These are phyloP conservation scores for Nemurella pictetii DNA, from an alignment of 2,888 invertebrate species.

Conservation along the genomic window DNA sequence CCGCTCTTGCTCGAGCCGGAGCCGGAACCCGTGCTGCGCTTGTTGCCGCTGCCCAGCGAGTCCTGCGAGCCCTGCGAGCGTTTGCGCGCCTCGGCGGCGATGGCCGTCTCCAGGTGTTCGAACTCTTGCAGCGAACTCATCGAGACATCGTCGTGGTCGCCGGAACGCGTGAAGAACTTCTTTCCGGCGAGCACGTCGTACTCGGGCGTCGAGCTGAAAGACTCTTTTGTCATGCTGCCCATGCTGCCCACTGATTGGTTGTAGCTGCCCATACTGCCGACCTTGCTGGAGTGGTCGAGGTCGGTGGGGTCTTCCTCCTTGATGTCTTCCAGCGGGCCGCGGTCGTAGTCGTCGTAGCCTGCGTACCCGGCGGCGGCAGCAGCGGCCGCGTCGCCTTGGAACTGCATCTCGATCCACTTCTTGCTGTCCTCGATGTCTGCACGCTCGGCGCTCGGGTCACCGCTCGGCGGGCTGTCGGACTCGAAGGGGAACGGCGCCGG, in stretches of 20 bases:
- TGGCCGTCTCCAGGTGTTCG: constrained; percentile 85
- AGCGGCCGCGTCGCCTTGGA: constrained; percentile 69
- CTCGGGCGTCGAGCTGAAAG: constrained; percentile 89
- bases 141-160: constrained; percentile 91
- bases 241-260: constrained; percentile 73
- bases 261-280: constrained; percentile 72
- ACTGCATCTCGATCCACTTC: constrained; percentile 89
- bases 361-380: constrained; percentile 61
- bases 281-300: constrained; percentile 72
- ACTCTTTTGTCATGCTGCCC: constrained; percentile 79
- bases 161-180: constrained; percentile 76
- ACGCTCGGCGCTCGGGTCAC: constrained; percentile 34
- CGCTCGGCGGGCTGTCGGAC: constrained; percentile 39
- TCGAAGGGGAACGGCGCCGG: constrained; percentile 69
- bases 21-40: constrained; percentile 51
- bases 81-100: constrained; percentile 70
- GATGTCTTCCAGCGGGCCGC: constrained; percentile 85
- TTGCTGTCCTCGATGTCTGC: constrained; percentile 67
- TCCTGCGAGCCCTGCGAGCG: constrained; percentile 79
- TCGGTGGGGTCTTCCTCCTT: constrained; percentile 91
- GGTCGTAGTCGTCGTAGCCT: constrained; percentile 79
- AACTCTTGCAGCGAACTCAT: constrained; percentile 93
- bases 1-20: constrained; percentile 70
- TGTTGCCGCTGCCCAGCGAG: constrained; percentile 78
- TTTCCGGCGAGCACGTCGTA: constrained; percentile 84